These are phyloP conservation scores for Bambusicola thoracicus DNA, from an alignment of 2,113 vertebrate species.

Conservation along the genomic window DNA sequence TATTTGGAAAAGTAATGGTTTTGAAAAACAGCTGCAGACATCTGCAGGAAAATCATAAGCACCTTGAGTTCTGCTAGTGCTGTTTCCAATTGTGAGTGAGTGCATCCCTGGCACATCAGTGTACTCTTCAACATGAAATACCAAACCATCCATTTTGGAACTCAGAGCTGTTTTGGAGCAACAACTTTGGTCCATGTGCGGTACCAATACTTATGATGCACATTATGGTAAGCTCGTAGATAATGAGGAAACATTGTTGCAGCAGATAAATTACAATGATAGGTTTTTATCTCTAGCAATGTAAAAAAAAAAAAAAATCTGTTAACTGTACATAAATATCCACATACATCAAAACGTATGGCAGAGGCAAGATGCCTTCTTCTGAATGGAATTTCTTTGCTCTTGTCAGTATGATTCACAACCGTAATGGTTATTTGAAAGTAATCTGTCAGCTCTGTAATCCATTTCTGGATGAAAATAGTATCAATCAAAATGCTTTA, in stretches of 20 bases:
- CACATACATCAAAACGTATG: not conserved
- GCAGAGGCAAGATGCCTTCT: not conserved
- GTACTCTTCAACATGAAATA: not conserved
- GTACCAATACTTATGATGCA: not conserved
- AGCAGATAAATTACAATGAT: not conserved
- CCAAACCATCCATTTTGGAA: not conserved
- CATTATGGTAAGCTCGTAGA: not conserved
- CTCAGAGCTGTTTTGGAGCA: not conserved
- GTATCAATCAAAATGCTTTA: not conserved
- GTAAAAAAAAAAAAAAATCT: not conserved
- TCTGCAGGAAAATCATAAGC: not conserved
- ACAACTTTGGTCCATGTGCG: not conserved
- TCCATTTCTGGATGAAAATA: constrained; percentile 4
- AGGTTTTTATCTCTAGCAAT: not conserved
- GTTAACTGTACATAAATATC: not conserved
- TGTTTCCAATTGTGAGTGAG: not conserved
- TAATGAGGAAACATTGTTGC: not conserved
- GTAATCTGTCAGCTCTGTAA: constrained; percentile 30
- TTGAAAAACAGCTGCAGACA: not conserved
- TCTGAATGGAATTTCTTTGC: constrained; percentile 14
- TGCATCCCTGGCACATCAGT: not conserved
- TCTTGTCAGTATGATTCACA: constrained; percentile 30
- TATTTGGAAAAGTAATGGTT: not conserved
- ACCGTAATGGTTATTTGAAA: constrained; percentile 13
- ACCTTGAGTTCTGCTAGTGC: not conserved